Conservation (phyloP, 2,797 vertebrate species). For the Novumbra hubbsi region DNA sequence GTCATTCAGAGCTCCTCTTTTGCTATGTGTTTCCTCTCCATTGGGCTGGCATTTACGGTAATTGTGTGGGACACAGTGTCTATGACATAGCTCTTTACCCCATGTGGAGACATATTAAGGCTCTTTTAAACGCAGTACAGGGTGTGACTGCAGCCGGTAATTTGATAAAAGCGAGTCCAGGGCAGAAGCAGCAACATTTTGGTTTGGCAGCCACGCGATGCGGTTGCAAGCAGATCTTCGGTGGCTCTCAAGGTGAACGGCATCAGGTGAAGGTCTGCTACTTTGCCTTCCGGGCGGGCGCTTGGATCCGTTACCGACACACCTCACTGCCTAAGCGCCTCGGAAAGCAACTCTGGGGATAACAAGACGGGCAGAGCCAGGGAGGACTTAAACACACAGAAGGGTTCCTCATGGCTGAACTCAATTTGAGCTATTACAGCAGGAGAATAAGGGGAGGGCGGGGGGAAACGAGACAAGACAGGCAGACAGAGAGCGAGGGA, state of each 20-base stretch:
- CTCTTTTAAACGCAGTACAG: slow-evolving; percentile 42
- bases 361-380: not conserved
- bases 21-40: slow-evolving; percentile 51
- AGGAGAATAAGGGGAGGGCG: not conserved
- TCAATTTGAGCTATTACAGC: slow-evolving; percentile 16
- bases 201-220: slow-evolving; percentile 11
- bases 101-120: slow-evolving; percentile 48
- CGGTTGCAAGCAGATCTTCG: slow-evolving; percentile 33
- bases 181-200: slow-evolving; percentile 15
- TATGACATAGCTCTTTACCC: slow-evolving; percentile 30
- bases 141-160: slow-evolving; percentile 32
- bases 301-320: slow-evolving; percentile 7
- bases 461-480: not conserved
- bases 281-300: slow-evolving; percentile 11
- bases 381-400: slow-evolving; percentile 11
- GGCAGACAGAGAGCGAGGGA: not conserved
- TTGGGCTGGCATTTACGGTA: slow-evolving; percentile 38
- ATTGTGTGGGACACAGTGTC: slow-evolving; percentile 49
- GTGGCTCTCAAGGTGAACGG: slow-evolving; percentile 57
- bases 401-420: slow-evolving; percentile 6
- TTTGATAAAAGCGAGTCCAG: not conserved
- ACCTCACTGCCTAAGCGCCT: slow-evolving; percentile 4
- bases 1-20: slow-evolving; percentile 39
- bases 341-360: slow-evolving; percentile 9
- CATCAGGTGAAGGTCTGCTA: slow-evolving; percentile 42